These are phyloP conservation scores for Uropetala carovei DNA, from an alignment of 2,888 invertebrate genomes.

Conservation along the genomic window DNA sequence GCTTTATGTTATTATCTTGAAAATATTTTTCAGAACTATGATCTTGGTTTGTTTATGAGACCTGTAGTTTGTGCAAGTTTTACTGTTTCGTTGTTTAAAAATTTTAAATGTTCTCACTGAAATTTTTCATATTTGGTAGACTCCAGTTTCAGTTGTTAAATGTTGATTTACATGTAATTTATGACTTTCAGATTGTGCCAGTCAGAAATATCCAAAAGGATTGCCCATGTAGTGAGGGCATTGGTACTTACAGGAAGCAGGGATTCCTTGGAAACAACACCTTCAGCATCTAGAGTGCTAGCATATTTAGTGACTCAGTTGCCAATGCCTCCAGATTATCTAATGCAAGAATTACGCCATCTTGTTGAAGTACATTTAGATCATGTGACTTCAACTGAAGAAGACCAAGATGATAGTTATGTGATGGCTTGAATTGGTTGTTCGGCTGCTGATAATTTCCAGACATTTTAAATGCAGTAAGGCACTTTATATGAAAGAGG, in stretches of 20 bases:
- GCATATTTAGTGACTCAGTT: constrained; percentile 76
- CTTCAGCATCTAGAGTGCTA: constrained; percentile 72
- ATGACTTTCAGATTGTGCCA: constrained; percentile 76
- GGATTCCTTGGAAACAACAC: background rate
- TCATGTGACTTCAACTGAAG: constrained; percentile 44
- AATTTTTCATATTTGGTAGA: background rate
- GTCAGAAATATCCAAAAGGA: constrained; percentile 79
- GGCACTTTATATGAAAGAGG: background rate
- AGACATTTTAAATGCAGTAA: background rate
- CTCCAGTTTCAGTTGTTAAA: background rate
- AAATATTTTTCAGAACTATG: background rate
- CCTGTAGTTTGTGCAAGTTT: background rate
- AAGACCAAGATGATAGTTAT: constrained; percentile 8
- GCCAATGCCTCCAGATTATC: constrained; percentile 80
- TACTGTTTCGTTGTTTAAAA: background rate
- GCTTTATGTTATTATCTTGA: background rate
- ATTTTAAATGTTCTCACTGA: background rate
- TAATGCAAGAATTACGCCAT: constrained; percentile 76
- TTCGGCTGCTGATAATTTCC: background rate
- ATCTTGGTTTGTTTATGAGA: background rate
- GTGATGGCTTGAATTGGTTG: background rate
- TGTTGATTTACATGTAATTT: background rate
- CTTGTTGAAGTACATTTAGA: constrained; percentile 71
- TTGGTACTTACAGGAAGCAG: constrained; percentile 69
- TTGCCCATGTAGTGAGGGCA: constrained; percentile 76